Base-by-base conservation (phyloP, 2,113 vertebrate genomes). In the Crocuta crocuta region DNA sequence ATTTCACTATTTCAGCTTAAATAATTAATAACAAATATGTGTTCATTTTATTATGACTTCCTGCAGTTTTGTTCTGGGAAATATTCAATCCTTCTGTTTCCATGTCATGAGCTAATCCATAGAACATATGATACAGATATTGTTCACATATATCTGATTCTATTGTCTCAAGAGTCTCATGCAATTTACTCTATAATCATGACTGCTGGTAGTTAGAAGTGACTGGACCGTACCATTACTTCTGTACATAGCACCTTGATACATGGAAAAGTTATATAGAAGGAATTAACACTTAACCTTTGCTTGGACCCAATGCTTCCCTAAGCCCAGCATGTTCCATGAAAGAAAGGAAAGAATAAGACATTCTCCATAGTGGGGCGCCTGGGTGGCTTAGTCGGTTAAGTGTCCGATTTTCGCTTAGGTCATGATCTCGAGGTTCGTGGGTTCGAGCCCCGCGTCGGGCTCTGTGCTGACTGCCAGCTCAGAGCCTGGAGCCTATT, bases 211-310 rank as follows among this genome's bases (percentile, higher is more conserved):
- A 63, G 28, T 21, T 93, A 83, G 71, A 88, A 90, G 6, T 71
- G 71, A 81, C n/a, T 91, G 23, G 74, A 55, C 45, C 55, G 17
- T 31, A 58, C 11, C 48, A 85, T 66, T 83, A 66, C 15, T 89
- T 92, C 39, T 61, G 28, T 6, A 45, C 4, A 93, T 70, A 58
- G n/a, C 8, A 65, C 48, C 8, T 65, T 81, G 65, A 63, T 15
- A 76, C 33, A 50, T 80, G 76, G 71, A 91, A 96, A 71, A 23
- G 9, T 81, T 96, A 53, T 53, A 74, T 21, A 83, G 28, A 80
- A 73, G 23, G 21, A 89, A 66, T 1, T 84, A 80, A 95, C 93
- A 86, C 58, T 81, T 94, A 92, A 94, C 43, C 74, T 97, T 10
- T 94, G 7, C 3, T 76, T 84, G 21, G 7, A 87, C 5, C 4